These are phyloP conservation scores for Euleptes europaea DNA, from an alignment of 2,113 vertebrate genomes.

Conservation along the genomic window DNA sequence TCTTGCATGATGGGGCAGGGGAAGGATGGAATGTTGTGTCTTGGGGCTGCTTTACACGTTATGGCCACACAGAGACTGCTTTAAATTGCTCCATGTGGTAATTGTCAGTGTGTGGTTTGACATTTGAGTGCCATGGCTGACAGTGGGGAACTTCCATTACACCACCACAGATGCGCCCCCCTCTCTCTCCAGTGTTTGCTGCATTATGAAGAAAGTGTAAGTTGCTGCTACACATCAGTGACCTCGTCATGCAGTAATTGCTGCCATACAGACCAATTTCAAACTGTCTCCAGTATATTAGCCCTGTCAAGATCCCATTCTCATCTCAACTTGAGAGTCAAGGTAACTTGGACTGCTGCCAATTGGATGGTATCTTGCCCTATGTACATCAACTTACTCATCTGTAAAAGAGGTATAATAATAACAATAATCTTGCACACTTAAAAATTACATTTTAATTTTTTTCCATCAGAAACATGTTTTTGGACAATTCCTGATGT, in stretches of 20 bases:
- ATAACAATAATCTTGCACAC: neutral
- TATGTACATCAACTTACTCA: too few relatives aligned
- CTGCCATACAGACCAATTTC: too few relatives aligned
- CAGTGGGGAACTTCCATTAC: neutral
- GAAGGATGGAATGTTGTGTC: neutral
- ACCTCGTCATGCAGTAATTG: too few relatives aligned
- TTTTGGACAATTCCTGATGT: too few relatives aligned
- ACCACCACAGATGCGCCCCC: neutral
- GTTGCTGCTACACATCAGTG: too few relatives aligned
- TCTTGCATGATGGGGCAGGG: neutral
- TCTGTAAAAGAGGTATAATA: neutral
- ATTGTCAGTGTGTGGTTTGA: neutral
- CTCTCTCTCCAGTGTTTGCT: neutral
- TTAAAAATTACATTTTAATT: neutral
- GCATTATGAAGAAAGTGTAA: neutral
- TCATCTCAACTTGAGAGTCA: too few relatives aligned
- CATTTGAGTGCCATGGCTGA: neutral
- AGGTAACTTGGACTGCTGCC: too few relatives aligned
- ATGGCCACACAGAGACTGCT: neutral
- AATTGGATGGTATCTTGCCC: too few relatives aligned
- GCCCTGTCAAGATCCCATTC: too few relatives aligned
- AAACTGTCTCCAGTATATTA: too few relatives aligned
- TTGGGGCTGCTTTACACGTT: neutral
- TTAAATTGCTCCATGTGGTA: neutral
- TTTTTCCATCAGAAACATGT: too few relatives aligned